Percentiles rank a stretch among this genome's conserved stretches.
Conservation (phyloP, 2,797 vertebrate species). For the Atherinosoma microstoma region DNA sequence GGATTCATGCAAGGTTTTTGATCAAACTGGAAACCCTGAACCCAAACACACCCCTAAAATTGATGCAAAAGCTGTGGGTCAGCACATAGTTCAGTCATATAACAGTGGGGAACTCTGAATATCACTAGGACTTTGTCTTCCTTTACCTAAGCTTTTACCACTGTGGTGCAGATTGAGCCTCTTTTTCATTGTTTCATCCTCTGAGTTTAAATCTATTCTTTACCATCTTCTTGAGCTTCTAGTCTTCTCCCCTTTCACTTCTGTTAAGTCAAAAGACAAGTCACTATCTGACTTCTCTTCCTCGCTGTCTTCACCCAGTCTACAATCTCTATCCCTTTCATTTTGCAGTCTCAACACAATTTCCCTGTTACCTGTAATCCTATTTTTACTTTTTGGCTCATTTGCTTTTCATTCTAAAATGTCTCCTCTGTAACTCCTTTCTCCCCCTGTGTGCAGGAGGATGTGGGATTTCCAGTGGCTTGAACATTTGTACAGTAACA, state of each 20-base stretch:
- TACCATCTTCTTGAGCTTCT: background rate
- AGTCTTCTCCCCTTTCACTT: background rate
- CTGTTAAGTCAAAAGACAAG: background rate
- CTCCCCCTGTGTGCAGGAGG: too few relatives aligned
- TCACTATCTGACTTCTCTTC: constrained; percentile 10
- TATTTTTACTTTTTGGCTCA: constrained; percentile 5
- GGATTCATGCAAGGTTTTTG: constrained; percentile 30
- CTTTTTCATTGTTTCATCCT: constrained; percentile 24
- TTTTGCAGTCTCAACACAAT: constrained; percentile 21
- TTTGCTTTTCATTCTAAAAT: background rate
- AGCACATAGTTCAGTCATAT: background rate
- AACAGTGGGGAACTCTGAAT: background rate
- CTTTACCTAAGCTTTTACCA: background rate
- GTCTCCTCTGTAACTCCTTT: too few relatives aligned
- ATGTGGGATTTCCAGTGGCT: too few relatives aligned
- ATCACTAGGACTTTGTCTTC: too few relatives aligned
- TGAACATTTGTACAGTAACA: too few relatives aligned
- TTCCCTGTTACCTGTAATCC: too few relatives aligned
- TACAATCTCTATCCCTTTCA: constrained; percentile 13
- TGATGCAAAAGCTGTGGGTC: constrained; percentile 12
- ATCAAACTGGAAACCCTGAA: constrained; percentile 41
- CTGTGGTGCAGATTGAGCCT: constrained; percentile 9
- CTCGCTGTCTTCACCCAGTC: constrained; percentile 26
- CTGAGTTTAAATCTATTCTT: constrained; percentile 40
- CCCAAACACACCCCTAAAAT: background rate